Conservation (phyloP, 2,113 vertebrate species). For the Amphilophus citrinellus region DNA sequence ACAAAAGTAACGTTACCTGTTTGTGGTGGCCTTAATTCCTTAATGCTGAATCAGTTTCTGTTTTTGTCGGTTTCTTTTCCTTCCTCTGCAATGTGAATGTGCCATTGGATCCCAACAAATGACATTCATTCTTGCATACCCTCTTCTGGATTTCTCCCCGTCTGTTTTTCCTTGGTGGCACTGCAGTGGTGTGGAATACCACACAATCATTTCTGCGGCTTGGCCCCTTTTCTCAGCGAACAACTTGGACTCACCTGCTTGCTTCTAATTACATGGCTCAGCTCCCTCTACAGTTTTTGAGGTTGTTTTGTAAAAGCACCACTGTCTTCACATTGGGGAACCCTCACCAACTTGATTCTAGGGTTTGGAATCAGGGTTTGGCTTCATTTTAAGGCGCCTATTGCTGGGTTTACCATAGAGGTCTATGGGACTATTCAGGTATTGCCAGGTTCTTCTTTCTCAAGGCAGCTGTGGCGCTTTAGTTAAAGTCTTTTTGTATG, state of each 20-base stretch:
- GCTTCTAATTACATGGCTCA: conserved; percentile 57
- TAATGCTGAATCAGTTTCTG: conserved; percentile 1
- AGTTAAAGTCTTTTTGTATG: conserved; percentile 10
- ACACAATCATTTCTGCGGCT: conserved; percentile 57
- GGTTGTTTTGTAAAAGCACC: conserved; percentile 55
- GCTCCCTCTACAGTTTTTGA: conserved; percentile 35
- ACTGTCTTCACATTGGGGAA: conserved; percentile 48
- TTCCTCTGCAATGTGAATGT: not conserved
- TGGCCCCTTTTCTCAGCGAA: conserved; percentile 22
- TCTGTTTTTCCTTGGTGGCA: conserved; percentile 29
- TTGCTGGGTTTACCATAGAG: conserved; percentile 48
- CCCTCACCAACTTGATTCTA: conserved; percentile 30
- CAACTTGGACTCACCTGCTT: conserved; percentile 68
- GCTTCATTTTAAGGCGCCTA: conserved; percentile 16
- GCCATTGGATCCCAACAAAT: conserved; percentile 33
- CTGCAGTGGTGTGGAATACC: conserved; percentile 26
- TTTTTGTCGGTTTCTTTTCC: not conserved
- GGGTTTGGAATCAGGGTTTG: conserved; percentile 48
- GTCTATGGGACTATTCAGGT: conserved; percentile 64
- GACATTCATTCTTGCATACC: conserved; percentile 17
- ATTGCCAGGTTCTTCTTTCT: conserved; percentile 52
- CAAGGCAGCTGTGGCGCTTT: conserved; percentile 9
- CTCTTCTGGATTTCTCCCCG: conserved; percentile 5
- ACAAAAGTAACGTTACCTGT: not conserved
- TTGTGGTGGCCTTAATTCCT: not conserved